Conservation (phyloP, 1,140 invertebrate genomes). For the Zaprionus inermis region DNA sequence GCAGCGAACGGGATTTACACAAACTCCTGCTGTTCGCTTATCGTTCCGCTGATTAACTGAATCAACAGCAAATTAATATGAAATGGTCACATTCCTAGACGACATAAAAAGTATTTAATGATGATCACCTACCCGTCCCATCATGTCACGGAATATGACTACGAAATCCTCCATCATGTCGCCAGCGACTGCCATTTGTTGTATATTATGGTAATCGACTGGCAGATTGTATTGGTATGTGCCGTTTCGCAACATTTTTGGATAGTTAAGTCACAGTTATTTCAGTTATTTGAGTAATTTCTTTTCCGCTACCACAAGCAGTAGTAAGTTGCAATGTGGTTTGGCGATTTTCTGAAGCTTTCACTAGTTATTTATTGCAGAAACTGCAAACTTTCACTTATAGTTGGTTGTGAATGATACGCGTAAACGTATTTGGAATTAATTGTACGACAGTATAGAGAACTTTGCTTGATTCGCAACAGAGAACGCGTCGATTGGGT, state of each 20-base stretch:
- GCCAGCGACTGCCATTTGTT: constrained; percentile 84
- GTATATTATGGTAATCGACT: constrained; percentile 79
- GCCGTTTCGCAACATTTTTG: constrained; percentile 75
- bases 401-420: constrained; percentile 31
- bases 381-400: constrained; percentile 69
- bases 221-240: constrained; percentile 76
- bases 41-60: neutral
- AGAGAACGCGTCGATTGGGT: constrained; percentile 45
- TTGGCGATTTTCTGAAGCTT: constrained; percentile 39
- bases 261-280: constrained; percentile 2
- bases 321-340: constrained; percentile 6
- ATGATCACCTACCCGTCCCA: constrained; percentile 85
- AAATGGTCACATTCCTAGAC: neutral
- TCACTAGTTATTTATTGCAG: constrained; percentile 51
- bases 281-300: constrained; percentile 3
- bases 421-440: constrained; percentile 14
- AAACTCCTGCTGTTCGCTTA: neutral
- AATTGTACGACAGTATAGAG: constrained; percentile 18
- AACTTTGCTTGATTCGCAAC: constrained; percentile 51
- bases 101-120: neutral
- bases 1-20: neutral
- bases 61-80: neutral
- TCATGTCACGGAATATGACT: constrained; percentile 86
- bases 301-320: neutral
- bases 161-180: constrained; percentile 88